Evolutionary conservation across 53 echinoderm and acorn worm genomes (phyloP), one percentile per base, ranked within the genome.

Genomic region (Apostichopus leukothele): DNA sequence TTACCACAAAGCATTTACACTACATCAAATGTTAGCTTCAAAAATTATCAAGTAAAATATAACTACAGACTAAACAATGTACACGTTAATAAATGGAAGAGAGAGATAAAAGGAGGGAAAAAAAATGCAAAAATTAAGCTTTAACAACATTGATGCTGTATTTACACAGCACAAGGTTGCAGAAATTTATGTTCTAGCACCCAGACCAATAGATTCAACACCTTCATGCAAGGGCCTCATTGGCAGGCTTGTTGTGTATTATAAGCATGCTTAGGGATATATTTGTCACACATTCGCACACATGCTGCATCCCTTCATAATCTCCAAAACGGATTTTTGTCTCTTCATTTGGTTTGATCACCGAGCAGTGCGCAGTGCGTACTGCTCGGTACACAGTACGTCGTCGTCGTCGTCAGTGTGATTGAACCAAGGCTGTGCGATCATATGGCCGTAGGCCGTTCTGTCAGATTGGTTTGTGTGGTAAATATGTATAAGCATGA

Each of bases 391-490:
- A 80, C 23, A 54, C 79, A 3, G 3, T 54, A 71, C 18, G 13
- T n/a, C 20, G 39, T 27, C 6, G 27, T 39, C 39, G 39, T 39
- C 39, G 18, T 81, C 5, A 22, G 81, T 81, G 60, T 81, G 81
- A 81, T 81, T 81, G 52, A 81, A 81, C 54, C 81, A 59, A 81
- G 81, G 55, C 81, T 81, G 22, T 54, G 22, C 55, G 81, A 81
- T 53, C 55, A 55, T 39, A 39, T 59, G 59, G 81, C 81, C 55
- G 60, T 81, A 81, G 81, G 81, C 81, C 55, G 54, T 50, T 10
- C 77, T 77, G 77, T 77, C 81, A 81, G 81, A n/a, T 81, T 81
- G 53, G 53, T 55, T 81, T 55, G 81, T 55, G 81, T 81, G 81
- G 81, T 81, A 23, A 23, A 54, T 54, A 54, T 54, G 55, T n/a